Conservation (phyloP, 2,888 invertebrate species). For the Bhutanitis thaidina region DNA sequence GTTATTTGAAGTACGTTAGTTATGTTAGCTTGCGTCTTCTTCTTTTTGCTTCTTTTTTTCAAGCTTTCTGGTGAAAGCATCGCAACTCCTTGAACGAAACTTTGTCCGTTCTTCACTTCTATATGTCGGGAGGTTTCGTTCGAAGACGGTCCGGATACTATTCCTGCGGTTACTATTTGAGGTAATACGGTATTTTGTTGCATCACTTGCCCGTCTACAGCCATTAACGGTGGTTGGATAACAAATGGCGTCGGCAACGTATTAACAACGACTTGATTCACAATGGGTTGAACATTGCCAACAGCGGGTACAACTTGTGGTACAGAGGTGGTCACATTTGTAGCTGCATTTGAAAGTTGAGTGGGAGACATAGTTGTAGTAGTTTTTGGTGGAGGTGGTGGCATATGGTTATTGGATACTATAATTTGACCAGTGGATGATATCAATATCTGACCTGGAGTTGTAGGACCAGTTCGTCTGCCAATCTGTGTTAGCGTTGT, state of each 20-base stretch:
- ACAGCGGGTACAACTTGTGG: slow-evolving; percentile 83
- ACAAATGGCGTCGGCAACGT: slow-evolving; percentile 88
- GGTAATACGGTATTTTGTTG: slow-evolving; percentile 85
- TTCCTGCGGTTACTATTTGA: slow-evolving; percentile 83
- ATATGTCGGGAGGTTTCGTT: slow-evolving; percentile 73
- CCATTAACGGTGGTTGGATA: slow-evolving; percentile 88
- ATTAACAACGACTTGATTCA: slow-evolving; percentile 89
- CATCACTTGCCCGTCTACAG: slow-evolving; percentile 85
- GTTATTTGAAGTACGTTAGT: slow-evolving; percentile 85
- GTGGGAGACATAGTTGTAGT: slow-evolving; percentile 80
- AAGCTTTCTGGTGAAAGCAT: slow-evolving; percentile 85
- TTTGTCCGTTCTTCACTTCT: slow-evolving; percentile 73
- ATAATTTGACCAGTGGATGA: slow-evolving; percentile 87
- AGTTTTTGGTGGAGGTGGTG: slow-evolving; percentile 82
- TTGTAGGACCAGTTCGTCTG: slow-evolving; percentile 44
- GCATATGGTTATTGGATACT: slow-evolving; percentile 83
- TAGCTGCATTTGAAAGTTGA: slow-evolving; percentile 81
- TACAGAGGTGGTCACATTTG: slow-evolving; percentile 83
- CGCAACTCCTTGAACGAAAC: slow-evolving; percentile 60
- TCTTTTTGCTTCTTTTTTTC: slow-evolving; percentile 85
- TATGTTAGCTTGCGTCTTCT: slow-evolving; percentile 85
- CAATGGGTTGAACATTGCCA: slow-evolving; percentile 82
- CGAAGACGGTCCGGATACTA: slow-evolving; percentile 75
- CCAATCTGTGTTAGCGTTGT: slow-evolving; percentile 43
- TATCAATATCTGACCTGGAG: slow-evolving; percentile 86